Percentiles rank a stretch among this genome's conserved stretches.
Evolutionary conservation across 1,140 invertebrate species (phyloP).

Genomic region (Caenorhabditis remanei): DNA sequence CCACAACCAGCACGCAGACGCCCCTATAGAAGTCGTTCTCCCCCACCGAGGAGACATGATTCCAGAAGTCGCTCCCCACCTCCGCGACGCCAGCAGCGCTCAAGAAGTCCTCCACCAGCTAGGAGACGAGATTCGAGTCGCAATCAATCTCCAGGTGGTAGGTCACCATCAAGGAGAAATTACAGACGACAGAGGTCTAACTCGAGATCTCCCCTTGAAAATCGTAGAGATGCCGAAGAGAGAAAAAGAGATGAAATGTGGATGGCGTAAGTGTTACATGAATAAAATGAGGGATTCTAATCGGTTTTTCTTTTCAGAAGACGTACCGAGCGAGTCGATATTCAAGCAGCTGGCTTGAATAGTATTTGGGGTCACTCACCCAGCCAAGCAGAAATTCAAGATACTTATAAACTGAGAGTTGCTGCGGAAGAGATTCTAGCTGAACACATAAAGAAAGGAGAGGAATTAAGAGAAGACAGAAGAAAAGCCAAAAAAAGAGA

Average conservation of each 20-base stretch:
- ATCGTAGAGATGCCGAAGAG: slow-evolving; percentile 41
- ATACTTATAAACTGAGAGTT: slow-evolving; percentile 60
- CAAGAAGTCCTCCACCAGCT: neutral
- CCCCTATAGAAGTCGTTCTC: neutral
- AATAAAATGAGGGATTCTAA: neutral
- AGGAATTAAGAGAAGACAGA: slow-evolving; percentile 69
- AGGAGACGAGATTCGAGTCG: slow-evolving; percentile 2
- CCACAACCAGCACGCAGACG: neutral
- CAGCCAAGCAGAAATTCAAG: slow-evolving; percentile 69
- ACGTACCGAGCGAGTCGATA: slow-evolving; percentile 67
- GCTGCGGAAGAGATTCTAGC: slow-evolving; percentile 62
- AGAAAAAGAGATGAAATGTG: slow-evolving; percentile 47
- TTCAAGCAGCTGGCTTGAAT: slow-evolving; percentile 63
- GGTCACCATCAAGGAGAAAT: neutral
- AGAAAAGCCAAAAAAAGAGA: slow-evolving; percentile 64
- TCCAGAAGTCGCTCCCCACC: slow-evolving; percentile 33
- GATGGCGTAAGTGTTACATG: neutral
- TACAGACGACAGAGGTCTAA: slow-evolving; percentile 13
- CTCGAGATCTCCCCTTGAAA: neutral
- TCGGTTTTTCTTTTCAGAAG: slow-evolving; percentile 65
- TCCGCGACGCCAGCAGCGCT: neutral
- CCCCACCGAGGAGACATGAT: neutral
- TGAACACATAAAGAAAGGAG: slow-evolving; percentile 62
- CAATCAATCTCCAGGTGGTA: neutral
- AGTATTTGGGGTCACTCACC: slow-evolving; percentile 74